Conservation (phyloP, 2,113 vertebrate genomes). For the Sigmodon hispidus region DNA sequence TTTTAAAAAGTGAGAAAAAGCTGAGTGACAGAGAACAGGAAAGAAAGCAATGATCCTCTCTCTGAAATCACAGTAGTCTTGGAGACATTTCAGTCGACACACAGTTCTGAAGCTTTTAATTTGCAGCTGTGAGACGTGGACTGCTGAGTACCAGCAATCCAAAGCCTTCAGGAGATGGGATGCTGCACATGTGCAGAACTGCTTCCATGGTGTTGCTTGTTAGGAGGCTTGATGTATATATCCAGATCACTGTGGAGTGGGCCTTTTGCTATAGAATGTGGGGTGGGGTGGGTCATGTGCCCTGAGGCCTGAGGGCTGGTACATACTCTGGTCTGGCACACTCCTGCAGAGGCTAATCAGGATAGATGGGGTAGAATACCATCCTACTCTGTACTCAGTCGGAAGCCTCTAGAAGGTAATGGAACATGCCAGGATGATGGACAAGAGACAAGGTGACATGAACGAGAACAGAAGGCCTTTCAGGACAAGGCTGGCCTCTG, state of each 20-base stretch:
- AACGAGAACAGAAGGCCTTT: too few species aligned
- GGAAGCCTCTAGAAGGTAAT: neutral
- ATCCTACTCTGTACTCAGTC: rapidly evolving
- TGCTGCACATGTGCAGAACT: rapidly evolving
- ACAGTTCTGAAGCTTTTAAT: neutral
- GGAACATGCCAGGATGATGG: neutral
- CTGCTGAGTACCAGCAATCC: neutral
- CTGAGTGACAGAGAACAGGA: neutral
- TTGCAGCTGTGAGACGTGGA: rapidly evolving
- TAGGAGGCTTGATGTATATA: rapidly evolving
- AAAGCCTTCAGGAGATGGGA: rapidly evolving
- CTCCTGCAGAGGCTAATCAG: rapidly evolving
- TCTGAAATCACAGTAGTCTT: rapidly evolving
- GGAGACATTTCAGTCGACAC: neutral
- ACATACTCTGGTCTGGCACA: rapidly evolving
- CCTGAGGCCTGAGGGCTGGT: too few species aligned
- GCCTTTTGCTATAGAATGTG: neutral
- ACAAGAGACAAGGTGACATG: neutral
- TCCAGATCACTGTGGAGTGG: neutral
- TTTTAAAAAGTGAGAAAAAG: neutral
- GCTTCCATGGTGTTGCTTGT: neutral
- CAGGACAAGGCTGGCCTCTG: neutral
- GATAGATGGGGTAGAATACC: neutral
- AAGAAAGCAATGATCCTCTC: neutral
- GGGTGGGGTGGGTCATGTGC: rapidly evolving